Conservation (phyloP, 1,140 invertebrate species). For the Meloidogyne exigua region DNA sequence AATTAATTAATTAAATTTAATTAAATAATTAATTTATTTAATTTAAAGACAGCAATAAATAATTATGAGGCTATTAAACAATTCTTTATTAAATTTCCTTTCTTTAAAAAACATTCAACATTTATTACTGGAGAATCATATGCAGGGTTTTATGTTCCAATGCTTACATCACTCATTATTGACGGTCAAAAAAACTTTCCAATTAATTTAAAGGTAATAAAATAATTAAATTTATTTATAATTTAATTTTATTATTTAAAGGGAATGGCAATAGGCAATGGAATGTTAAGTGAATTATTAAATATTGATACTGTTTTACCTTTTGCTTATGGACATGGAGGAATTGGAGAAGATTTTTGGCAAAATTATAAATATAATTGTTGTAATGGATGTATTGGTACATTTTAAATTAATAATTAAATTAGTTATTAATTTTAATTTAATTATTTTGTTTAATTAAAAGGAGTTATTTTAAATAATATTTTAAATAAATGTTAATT, state of each 20-base stretch:
- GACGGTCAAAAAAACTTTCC: slow-evolving; percentile 10
- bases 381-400: slow-evolving; percentile 36
- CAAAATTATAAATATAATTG: slow-evolving; percentile 47
- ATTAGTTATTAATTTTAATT: too few relatives aligned
- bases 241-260: slow-evolving; percentile 4
- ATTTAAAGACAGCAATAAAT: slow-evolving; percentile 60
- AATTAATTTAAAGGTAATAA: slow-evolving; percentile 35
- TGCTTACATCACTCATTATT: slow-evolving; percentile 65
- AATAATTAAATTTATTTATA: not conserved
- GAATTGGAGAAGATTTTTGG: slow-evolving; percentile 56
- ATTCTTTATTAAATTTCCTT: slow-evolving; percentile 68
- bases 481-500: too few relatives aligned
- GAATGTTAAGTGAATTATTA: slow-evolving; percentile 47
- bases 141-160: slow-evolving; percentile 66
- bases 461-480: too few relatives aligned
- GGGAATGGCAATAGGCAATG: slow-evolving; percentile 59
- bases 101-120: slow-evolving; percentile 65
- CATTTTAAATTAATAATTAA: too few relatives aligned
- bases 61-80: slow-evolving; percentile 66
- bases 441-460: too few relatives aligned
- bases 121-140: slow-evolving; percentile 67
- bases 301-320: slow-evolving; percentile 49
- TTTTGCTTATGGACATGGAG: slow-evolving; percentile 53
- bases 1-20: not conserved
- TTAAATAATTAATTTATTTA: slow-evolving; percentile 49